Conservation (phyloP, 2,888 invertebrate genomes). For the Apodemia duryi region DNA sequence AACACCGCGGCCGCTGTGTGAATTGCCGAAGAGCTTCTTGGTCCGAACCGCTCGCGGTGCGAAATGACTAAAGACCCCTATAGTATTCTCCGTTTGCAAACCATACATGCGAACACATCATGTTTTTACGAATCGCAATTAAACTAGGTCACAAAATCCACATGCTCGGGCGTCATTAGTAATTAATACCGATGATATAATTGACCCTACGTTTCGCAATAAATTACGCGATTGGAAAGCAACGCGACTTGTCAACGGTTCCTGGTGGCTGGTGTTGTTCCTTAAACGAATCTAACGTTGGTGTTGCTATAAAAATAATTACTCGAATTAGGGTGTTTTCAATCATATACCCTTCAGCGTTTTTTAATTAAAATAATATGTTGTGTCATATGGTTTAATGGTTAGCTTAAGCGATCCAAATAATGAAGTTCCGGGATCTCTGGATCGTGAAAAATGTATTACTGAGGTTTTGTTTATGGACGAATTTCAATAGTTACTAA, state of each 20-base stretch:
- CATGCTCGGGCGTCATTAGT: slow-evolving; percentile 39
- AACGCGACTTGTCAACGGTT: slow-evolving; percentile 52
- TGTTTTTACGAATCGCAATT: neutral
- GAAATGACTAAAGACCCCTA: too few species aligned
- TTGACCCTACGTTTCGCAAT: slow-evolving; percentile 64
- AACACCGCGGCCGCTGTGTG: too few species aligned
- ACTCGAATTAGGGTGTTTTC: neutral
- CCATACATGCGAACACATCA: neutral
- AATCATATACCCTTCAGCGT: too few species aligned
- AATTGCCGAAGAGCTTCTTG: too few species aligned
- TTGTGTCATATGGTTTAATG: too few species aligned
- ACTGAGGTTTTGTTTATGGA: too few species aligned
- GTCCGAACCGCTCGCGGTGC: too few species aligned
- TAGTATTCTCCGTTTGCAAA: neutral
- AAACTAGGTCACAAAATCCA: slow-evolving; percentile 17
- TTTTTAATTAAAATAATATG: too few species aligned
- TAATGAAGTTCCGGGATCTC: too few species aligned
- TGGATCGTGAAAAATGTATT: too few species aligned
- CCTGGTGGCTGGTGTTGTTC: slow-evolving; percentile 66
- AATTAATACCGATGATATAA: slow-evolving; percentile 72
- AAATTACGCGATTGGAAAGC: slow-evolving; percentile 74
- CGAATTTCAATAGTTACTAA: too few species aligned
- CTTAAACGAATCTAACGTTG: slow-evolving; percentile 35
- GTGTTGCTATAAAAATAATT: slow-evolving; percentile 28
- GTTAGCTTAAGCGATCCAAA: too few species aligned